Conservation (phyloP, 1,140 invertebrate species). For the Tetranychus urticae region DNA sequence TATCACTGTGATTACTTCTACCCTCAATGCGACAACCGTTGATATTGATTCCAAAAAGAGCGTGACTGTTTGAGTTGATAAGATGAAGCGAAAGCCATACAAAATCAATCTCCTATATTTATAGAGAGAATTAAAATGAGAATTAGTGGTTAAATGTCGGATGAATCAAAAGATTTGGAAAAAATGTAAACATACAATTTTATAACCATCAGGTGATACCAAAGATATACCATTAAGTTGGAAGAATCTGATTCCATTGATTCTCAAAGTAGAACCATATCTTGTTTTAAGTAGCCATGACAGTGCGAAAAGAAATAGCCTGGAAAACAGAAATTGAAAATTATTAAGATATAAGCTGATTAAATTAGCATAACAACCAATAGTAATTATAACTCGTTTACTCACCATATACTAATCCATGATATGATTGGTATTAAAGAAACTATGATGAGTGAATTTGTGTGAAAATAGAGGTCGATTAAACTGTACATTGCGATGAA, state of each 20-base stretch:
- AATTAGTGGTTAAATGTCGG: neutral
- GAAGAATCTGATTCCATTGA: neutral
- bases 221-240: neutral
- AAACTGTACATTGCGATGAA: no score
- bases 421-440: no score
- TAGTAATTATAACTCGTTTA: no score
- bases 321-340: neutral
- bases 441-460: no score
- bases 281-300: neutral
- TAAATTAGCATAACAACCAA: no score
- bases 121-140: neutral
- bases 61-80: neutral
- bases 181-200: neutral
- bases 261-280: neutral
- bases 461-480: no score
- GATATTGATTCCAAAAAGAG: neutral
- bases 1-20: neutral
- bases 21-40: neutral
- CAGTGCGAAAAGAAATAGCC: neutral
- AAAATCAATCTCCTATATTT: neutral
- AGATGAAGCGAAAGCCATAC: neutral
- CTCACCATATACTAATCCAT: no score
- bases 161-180: neutral
- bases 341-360: no score
- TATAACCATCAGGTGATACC: neutral